Evolutionary conservation across 2,797 vertebrate genomes (phyloP), one percentile per base, ranked within the genome.

Genomic region (Rhodeus uyekii): DNA sequence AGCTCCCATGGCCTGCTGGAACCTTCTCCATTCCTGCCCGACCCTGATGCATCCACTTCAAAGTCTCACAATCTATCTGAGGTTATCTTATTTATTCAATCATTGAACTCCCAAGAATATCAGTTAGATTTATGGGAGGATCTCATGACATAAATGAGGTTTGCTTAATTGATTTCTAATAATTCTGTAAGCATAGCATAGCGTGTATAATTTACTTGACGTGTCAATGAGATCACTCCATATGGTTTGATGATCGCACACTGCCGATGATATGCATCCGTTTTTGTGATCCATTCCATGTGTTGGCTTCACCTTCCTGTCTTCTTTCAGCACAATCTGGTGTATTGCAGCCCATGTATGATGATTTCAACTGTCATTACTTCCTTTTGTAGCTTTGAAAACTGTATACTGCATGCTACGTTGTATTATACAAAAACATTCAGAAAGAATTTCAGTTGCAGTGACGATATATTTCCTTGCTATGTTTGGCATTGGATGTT

Each of bases 401-500:
- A 68, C 81, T 87, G 85, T 87, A 84, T 71, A 68, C 76, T 78
- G 84, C 82, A 88, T 89, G 87, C 89, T 89, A 89, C 89, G 89
- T 92, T 88, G 86, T 91, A 87, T 86, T 55, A 79, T 87, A 78
- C 88, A 87, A 81, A 82, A 83, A 61, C 68, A 34, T 29, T 68
- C 68, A 84, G 79, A 87, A n/a, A 14, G 44, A 84, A 67, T 91
- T 90, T 91, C 86, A 88, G 85, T 84, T 76, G 82, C 82, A 46
- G 85, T 84, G 87, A 80, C 82, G 84, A 90, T 91, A 91, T 85
- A 93, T 91, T 85, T 86, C 87, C 91, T 92, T 84, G 92, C 92
- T 88, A 90, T 94, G 93, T 89, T 85, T 42, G 63, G 78, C 44
- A 60, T 36, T 81, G 44, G 74, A 85, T 79, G 86, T 53, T 50